These are phyloP conservation scores for Heliconius erato DNA, from an alignment of 2,888 invertebrate species.

Conservation along the genomic window DNA sequence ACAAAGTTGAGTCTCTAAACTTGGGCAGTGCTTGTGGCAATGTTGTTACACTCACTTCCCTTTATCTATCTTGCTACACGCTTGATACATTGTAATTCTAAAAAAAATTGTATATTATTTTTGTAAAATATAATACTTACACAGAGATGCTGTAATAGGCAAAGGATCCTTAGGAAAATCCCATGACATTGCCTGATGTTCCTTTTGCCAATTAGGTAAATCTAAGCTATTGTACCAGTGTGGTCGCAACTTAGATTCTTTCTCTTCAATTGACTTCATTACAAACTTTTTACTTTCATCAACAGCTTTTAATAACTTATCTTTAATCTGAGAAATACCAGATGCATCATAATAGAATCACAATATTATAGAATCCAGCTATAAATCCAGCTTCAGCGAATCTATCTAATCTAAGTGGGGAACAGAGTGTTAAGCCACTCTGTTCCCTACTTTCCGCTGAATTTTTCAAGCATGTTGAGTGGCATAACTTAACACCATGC, in stretches of 20 bases:
- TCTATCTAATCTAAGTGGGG: no score
- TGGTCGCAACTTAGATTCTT: constrained; percentile 72
- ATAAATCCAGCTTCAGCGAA: no score
- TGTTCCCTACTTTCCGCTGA: no score
- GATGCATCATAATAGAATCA: not conserved
- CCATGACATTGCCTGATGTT: constrained; percentile 82
- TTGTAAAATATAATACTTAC: constrained; percentile 58
- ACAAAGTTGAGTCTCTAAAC: no score
- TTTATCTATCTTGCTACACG: no score
- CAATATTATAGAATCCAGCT: not conserved
- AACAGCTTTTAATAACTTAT: constrained; percentile 81
- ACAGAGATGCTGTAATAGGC: constrained; percentile 72
- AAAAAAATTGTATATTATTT: no score
- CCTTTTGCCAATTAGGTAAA: constrained; percentile 81
- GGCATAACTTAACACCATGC: no score
- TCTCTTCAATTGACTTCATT: constrained; percentile 82
- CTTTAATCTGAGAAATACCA: constrained; percentile 74
- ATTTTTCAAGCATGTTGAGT: no score
- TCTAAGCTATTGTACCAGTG: constrained; percentile 79
- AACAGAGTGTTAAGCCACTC: no score
- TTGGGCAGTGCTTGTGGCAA: no score
- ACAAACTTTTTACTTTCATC: constrained; percentile 82
- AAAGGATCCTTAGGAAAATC: constrained; percentile 81
- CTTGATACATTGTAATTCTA: no score
- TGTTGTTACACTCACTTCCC: no score